Evolutionary conservation across 2,888 invertebrate genomes (phyloP).

Genomic region (Athrips mouffetella): DNA sequence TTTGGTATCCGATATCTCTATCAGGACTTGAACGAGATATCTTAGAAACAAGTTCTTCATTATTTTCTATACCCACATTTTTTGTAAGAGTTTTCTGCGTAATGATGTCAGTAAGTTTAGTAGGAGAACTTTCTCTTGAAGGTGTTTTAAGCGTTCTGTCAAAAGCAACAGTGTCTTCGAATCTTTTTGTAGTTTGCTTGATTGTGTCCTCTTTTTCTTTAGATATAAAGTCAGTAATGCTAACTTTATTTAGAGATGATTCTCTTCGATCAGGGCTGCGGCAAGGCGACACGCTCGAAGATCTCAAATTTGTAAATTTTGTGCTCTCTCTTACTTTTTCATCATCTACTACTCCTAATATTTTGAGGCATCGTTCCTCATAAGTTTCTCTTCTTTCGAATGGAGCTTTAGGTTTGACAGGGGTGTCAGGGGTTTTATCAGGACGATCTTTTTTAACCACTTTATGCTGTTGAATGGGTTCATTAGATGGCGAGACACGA

Average conservation of each 20-base stretch:
- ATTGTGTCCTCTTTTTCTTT: conserved; percentile 39
- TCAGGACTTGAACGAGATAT: conserved; percentile 37
- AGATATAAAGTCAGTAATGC: conserved; percentile 40
- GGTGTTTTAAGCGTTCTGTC: conserved; percentile 26
- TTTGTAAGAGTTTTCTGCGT: conserved; percentile 24
- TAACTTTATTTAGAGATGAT: conserved; percentile 27
- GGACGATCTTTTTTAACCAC: conserved; percentile 48
- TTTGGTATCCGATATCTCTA: conserved; percentile 23
- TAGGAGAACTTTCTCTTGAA: conserved; percentile 43
- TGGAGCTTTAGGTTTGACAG: conserved; percentile 74
- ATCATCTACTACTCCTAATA: conserved; percentile 80
- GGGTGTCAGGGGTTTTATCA: conserved; percentile 35
- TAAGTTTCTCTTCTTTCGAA: conserved; percentile 83
- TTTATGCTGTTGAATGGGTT: conserved; percentile 40
- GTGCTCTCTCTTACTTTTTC: conserved; percentile 41
- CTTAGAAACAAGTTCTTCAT: conserved; percentile 17
- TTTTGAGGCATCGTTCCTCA: conserved; percentile 84
- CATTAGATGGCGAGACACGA: conserved; percentile 54
- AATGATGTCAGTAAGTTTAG: conserved; percentile 45
- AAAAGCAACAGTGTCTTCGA: conserved; percentile 12
- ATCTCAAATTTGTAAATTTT: conserved; percentile 38
- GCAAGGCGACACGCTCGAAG: conserved; percentile 53
- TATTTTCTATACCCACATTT: conserved; percentile 21
- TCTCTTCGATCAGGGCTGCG: conserved; percentile 46
- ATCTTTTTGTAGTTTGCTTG: conserved; percentile 27